Conservation (phyloP, 2,888 invertebrate genomes). For the Elysia crispata region DNA sequence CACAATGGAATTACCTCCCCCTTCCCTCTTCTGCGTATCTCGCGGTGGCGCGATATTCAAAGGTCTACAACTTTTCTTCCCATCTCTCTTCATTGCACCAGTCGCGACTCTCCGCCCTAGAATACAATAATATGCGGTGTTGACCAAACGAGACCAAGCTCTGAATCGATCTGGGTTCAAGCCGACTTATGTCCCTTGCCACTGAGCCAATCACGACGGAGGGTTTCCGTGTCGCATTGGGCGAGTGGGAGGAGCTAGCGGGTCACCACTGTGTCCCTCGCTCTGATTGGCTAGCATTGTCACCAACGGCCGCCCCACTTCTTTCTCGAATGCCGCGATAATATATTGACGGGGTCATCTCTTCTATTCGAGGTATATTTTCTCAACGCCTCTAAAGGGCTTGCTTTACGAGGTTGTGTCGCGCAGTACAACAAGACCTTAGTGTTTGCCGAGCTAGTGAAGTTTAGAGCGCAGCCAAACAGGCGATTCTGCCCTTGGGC, state of each 20-base stretch:
- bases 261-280: constrained; percentile 1
- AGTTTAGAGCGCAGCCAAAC: constrained; percentile 47
- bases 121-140: no score
- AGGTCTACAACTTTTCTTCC: no score
- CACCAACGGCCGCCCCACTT: constrained; percentile 26
- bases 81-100: no score
- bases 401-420: constrained; percentile 40
- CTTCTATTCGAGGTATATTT: constrained; percentile 43
- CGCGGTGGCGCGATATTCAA: no score
- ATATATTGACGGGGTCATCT: constrained; percentile 40
- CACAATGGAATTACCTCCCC: no score
- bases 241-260: constrained; percentile 16
- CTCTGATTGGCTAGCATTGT: constrained; percentile 28
- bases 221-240: no score
- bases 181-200: no score
- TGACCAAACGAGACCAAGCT: not conserved
- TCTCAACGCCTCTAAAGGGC: constrained; percentile 45
- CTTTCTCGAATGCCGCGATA: constrained; percentile 26
- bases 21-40: no score
- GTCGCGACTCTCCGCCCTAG: no score
- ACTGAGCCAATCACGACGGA: no score
- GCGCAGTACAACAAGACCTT: constrained; percentile 39
- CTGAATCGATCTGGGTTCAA: not conserved
- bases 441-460: constrained; percentile 45
- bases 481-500: constrained; percentile 47